phyloP scores from a whole-genome alignment of 2,797 vertebrate genomes.

The Apogon hyalosoma region DNA sequence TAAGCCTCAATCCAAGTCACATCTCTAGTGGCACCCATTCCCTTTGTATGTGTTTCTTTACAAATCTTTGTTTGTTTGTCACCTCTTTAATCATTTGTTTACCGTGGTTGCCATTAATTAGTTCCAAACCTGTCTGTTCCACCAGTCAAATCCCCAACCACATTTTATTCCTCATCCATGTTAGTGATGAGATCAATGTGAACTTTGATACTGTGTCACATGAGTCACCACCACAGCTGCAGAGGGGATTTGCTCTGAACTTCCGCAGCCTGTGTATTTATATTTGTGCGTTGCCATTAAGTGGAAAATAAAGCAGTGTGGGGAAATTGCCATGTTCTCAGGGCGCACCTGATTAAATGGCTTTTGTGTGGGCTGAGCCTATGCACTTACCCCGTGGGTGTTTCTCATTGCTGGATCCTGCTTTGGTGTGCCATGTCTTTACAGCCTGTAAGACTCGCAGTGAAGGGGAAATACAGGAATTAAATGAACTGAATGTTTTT shows the following conservation, averaged over 20 bases:
- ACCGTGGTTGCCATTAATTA: neutral
- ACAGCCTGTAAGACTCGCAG: slow-evolving; percentile 16
- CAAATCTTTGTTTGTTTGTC: neutral
- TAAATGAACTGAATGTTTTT: slow-evolving; percentile 49
- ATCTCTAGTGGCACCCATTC: neutral
- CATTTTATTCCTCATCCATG: slow-evolving; percentile 18
- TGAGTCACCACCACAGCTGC: slow-evolving; percentile 29
- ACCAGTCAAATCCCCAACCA: neutral
- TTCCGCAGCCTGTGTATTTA: slow-evolving; percentile 30
- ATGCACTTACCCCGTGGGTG: slow-evolving; percentile 30
- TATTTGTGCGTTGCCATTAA: slow-evolving; percentile 37
- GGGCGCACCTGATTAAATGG: slow-evolving; percentile 52
- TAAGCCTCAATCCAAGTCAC: slow-evolving; percentile 8
- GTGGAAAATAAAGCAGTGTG: slow-evolving; percentile 32
- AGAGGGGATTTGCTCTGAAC: slow-evolving; percentile 28
- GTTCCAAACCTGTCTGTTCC: slow-evolving; percentile 1
- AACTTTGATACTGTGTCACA: slow-evolving; percentile 38
- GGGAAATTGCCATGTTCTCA: slow-evolving; percentile 43
- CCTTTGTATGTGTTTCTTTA: neutral
- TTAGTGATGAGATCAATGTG: slow-evolving; percentile 34
- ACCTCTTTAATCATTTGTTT: neutral
- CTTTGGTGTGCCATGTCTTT: slow-evolving; percentile 6
- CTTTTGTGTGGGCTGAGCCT: slow-evolving; percentile 36
- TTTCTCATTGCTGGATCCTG: slow-evolving; percentile 15
- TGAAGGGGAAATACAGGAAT: slow-evolving; percentile 30